Base-by-base conservation (phyloP, 2,113 vertebrate genomes). In the Blennius ocellaris region DNA sequence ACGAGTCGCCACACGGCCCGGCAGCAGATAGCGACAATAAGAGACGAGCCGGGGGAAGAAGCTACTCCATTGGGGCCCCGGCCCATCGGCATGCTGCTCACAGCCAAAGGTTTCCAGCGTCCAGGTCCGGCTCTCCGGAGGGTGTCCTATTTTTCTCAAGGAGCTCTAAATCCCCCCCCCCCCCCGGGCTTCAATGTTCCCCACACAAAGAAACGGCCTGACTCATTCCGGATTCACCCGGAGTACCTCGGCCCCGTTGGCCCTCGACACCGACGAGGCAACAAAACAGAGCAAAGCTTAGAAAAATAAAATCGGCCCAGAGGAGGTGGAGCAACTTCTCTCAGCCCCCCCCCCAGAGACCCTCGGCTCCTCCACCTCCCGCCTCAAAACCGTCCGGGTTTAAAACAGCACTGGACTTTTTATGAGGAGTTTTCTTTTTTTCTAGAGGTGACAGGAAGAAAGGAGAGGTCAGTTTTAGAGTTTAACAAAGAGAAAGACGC, bases 41-140 rank as follows among this genome's bases (percentile, higher is more conserved):
- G 59, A 12, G 41, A 40, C 60, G 5, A 8, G 7, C 21, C 21
- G 2, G 2, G 55, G 55, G 64, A 69, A 36, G 11, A 59, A 48
- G 65, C 66, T 48, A 30, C 37, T 70, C 40, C 57, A 43, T 63
- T n/a, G n/a, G 64, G 69, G 64, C 57, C 52, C 40, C 40, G 62
- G 11, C 47, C 55, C 47, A 89, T 91, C 80, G 81, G 67, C 74
- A 90, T 88, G 83, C 87, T 16, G 87, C 82, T 87, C 88, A 89
- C 87, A 49, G 68, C 63, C 67, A 54, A 56, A 75, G 41, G 62
- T 73, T 79, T 49, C 1, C 5, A 60, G 64, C 38, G 8, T 62
- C 76, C 64, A 69, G 77, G 54, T 86, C 81, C 69, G 21, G 40
- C 69, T 84, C 80, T 77, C 82, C 36, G 0, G 80, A 77, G 89